Base-by-base conservation (phyloP, 2,888 invertebrate species). In the Coleophora deauratella region DNA sequence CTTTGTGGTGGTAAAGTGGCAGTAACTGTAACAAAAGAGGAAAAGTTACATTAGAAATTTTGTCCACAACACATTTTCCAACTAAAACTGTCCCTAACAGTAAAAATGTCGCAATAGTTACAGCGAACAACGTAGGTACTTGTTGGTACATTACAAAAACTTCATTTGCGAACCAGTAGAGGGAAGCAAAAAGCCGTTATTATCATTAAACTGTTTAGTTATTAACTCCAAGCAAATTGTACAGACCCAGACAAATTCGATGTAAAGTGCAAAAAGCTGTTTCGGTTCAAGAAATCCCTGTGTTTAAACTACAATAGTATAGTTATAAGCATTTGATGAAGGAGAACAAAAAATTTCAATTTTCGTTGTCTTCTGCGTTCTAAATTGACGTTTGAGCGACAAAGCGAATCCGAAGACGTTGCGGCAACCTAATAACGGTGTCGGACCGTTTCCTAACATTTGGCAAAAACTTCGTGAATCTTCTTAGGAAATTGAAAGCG, bases 1-100 rank as follows among this genome's bases (percentile, higher is more conserved):
- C 98, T 89, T 77, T 95, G 94, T 55, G 97, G 97, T 58, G 97
- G 97, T 74, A 91, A 90, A 56, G 93, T 91, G 63, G 94, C 93
- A 66, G 94, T 94, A 72, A 96, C 96, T 96, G 90, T 49, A 93
- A 94, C 74, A 72, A 80, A 76, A 66, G 66, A 31, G 11, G 11
- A 7, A 31, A 10, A 31, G 4, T 31, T 31, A 1, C 62, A 67
- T 52, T 59, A 57, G 44, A 58, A 40, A 56, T 38, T 37, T 28
- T 11, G 14, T 32, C 6, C n/a, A 37, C 6, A 9, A 3, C 21
- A 27, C 7, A 28, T 8, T 32, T 35, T 31, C 32, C 6, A 21
- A 21, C 21, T 4, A 21, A 21, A 21, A 21, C 21, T 21, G 21
- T 6, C 3, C 3, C 21, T 21, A 21, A 21, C 21, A 3, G 21